phyloP scores from a whole-genome alignment of 2,888 invertebrate genomes.

The Drosophila lacicola region DNA sequence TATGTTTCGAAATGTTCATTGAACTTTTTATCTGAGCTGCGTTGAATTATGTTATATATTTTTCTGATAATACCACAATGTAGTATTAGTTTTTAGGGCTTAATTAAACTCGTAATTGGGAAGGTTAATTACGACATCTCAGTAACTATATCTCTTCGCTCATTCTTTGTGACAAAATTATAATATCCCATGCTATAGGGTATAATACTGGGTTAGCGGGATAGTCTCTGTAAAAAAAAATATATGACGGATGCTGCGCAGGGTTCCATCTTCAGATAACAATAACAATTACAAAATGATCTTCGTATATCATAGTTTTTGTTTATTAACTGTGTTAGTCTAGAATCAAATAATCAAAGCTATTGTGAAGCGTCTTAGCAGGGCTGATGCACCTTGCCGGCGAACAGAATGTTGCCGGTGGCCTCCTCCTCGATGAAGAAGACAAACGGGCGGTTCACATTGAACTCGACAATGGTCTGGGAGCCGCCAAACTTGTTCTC shows the following conservation, averaged over 20 bases:
- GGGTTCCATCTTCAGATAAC: neutral
- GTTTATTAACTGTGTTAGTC: conserved; percentile 32
- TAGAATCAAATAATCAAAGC: conserved; percentile 23
- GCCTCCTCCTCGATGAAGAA: conserved; percentile 92
- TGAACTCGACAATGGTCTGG: conserved; percentile 86
- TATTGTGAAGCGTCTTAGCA: conserved; percentile 38
- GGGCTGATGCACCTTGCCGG: conserved; percentile 90
- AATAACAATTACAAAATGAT: conserved; percentile 2
- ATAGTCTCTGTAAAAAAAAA: neutral
- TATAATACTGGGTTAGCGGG: neutral
- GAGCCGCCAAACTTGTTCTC: conserved; percentile 91
- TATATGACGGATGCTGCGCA: neutral
- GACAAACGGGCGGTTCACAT: conserved; percentile 91
- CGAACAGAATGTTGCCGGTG: conserved; percentile 90
- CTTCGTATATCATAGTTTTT: conserved; percentile 6
- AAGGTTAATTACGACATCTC: too few relatives aligned
- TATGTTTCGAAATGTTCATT: too few relatives aligned
- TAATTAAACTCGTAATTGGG: too few relatives aligned
- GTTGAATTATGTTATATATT: too few relatives aligned
- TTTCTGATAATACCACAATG: too few relatives aligned
- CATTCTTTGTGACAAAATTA: too few relatives aligned
- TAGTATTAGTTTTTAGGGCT: too few relatives aligned
- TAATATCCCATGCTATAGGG: neutral
- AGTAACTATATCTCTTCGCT: too few relatives aligned
- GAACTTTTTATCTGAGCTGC: too few relatives aligned